Percentiles rank a stretch among this genome's conserved stretches.
phyloP scores from a whole-genome alignment of 2,888 invertebrate genomes.

The Cryptophagus acutangulus region DNA sequence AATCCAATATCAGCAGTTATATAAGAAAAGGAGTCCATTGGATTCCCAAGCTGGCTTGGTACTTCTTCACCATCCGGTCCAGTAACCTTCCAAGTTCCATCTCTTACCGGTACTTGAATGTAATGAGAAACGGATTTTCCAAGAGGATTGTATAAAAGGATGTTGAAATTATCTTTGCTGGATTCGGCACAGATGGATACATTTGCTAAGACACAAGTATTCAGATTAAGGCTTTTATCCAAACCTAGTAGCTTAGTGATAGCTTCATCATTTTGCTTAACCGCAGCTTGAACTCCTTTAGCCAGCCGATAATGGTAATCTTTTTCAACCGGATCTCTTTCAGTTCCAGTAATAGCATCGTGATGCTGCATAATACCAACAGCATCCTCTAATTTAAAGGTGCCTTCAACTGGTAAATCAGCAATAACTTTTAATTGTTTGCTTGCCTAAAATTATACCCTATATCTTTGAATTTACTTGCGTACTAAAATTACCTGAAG shows the following conservation, averaged over 20 bases:
- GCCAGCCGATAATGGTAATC: slow-evolving; percentile 81
- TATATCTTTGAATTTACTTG: slow-evolving; percentile 2
- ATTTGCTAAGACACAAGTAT: slow-evolving; percentile 54
- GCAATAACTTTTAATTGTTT: slow-evolving; percentile 24
- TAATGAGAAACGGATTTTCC: slow-evolving; percentile 56
- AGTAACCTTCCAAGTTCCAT: slow-evolving; percentile 54
- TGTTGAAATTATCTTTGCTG: slow-evolving; percentile 54
- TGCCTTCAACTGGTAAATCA: slow-evolving; percentile 16
- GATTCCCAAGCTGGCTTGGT: slow-evolving; percentile 19
- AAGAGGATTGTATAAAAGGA: slow-evolving; percentile 72
- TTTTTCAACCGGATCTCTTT: slow-evolving; percentile 73
- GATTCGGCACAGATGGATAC: slow-evolving; percentile 62
- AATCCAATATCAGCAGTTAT: slow-evolving; percentile 12
- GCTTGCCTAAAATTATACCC: slow-evolving; percentile 15
- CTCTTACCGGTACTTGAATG: slow-evolving; percentile 21
- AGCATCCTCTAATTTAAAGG: slow-evolving; percentile 47
- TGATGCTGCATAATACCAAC: slow-evolving; percentile 86
- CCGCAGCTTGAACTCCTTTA: slow-evolving; percentile 51
- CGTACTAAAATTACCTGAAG: slow-evolving; percentile 56
- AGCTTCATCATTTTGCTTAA: background rate
- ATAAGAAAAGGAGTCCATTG: slow-evolving; percentile 20
- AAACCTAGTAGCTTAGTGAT: slow-evolving; percentile 10
- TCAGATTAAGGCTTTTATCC: background rate
- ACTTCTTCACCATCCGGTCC: slow-evolving; percentile 46
- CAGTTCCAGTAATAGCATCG: slow-evolving; percentile 80